These are phyloP conservation scores for Knipowitschia caucasica DNA, from an alignment of 2,797 vertebrate genomes.

Conservation along the genomic window DNA sequence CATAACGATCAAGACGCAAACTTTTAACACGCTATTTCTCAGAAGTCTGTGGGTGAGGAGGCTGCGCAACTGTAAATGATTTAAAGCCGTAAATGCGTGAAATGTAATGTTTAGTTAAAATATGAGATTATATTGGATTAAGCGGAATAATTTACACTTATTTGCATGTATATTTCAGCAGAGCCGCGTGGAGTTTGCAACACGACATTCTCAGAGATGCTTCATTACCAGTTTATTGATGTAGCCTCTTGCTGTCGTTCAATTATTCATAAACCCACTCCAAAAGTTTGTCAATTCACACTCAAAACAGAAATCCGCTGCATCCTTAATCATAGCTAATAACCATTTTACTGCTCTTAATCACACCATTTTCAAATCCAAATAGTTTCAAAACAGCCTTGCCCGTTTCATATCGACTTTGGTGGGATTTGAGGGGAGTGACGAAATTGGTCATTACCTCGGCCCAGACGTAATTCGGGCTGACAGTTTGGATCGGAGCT, in stretches of 20 bases:
- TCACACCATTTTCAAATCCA: constrained; percentile 63
- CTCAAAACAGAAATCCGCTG: constrained; percentile 69
- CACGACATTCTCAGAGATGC: constrained; percentile 61
- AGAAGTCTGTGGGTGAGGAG: background rate
- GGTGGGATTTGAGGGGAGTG: constrained; percentile 50
- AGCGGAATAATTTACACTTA: constrained; percentile 17
- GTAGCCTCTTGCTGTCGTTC: constrained; percentile 70
- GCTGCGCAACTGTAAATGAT: background rate
- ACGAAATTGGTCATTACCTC: constrained; percentile 89
- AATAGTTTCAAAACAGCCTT: constrained; percentile 56
- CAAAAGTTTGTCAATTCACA: constrained; percentile 62
- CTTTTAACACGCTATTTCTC: background rate
- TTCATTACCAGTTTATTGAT: constrained; percentile 73
- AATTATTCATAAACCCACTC: constrained; percentile 74
- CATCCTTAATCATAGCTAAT: constrained; percentile 74
- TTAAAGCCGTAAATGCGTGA: background rate
- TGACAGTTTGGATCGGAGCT: constrained; percentile 91
- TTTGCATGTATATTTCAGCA: constrained; percentile 15
- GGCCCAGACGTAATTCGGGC: constrained; percentile 89
- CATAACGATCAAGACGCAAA: background rate
- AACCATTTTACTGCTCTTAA: constrained; percentile 73
- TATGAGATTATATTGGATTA: constrained; percentile 1
- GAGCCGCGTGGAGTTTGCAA: constrained; percentile 10
- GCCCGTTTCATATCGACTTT: constrained; percentile 59
- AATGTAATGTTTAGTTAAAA: constrained; percentile 3